phyloP scores from a whole-genome alignment of 2,113 vertebrate genomes.

The Ibidorhyncha struthersii region DNA sequence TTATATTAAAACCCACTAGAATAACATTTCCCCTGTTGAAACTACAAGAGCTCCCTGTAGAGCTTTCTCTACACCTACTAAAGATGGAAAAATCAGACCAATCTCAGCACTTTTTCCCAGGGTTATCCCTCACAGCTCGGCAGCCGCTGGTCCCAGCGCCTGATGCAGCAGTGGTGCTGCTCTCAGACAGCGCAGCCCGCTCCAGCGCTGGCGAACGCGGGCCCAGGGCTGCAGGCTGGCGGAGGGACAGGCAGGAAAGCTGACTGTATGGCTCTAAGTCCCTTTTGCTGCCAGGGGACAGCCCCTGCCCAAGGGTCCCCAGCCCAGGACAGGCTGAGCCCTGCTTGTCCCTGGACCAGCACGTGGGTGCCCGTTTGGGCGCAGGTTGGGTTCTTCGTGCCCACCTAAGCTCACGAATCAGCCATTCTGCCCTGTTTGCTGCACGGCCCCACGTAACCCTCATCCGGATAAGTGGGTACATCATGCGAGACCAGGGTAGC shows the following conservation, averaged over 20 bases:
- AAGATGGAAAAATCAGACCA: background rate
- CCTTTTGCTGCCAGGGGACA: too few relatives aligned
- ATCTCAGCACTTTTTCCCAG: background rate
- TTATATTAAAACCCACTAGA: background rate
- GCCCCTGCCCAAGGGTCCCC: background rate
- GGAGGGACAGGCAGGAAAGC: too few relatives aligned
- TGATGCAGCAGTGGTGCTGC: background rate
- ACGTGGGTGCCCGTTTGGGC: background rate
- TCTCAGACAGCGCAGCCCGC: background rate
- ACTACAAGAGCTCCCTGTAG: background rate
- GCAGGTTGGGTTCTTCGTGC: background rate
- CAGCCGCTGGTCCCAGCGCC: background rate
- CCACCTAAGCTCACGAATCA: rapidly evolving
- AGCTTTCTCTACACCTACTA: background rate
- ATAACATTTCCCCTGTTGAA: background rate
- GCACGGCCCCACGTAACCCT: rapidly evolving
- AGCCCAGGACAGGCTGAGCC: background rate
- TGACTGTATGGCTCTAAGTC: too few relatives aligned
- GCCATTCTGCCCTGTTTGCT: background rate
- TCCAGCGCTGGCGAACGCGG: too few relatives aligned
- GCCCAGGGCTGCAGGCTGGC: too few relatives aligned
- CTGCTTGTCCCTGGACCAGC: background rate
- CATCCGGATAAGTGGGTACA: rapidly evolving
- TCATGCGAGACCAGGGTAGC: background rate
- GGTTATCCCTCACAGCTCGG: background rate